Evolutionary conservation across 1,140 invertebrate species (phyloP), one percentile per base, ranked within the genome.

Genomic region (Coenobita brevimanus): DNA sequence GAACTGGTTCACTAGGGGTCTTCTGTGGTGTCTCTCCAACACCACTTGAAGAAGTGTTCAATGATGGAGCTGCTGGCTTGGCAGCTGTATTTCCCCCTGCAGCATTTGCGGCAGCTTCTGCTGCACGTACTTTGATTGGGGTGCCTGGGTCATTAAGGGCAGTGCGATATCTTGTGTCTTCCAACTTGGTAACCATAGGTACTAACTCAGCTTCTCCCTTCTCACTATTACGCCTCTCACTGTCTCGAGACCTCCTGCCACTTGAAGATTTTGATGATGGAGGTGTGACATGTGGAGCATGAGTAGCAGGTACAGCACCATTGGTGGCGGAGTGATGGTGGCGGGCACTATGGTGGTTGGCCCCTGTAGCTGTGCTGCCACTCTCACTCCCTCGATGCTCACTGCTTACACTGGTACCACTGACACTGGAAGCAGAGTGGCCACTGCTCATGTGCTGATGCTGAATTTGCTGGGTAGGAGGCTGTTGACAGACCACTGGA

Each of bases 181-280:
- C 83, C 76, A 87, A 67, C 54, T 82, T 82, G 50, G 83, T 83
- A 57, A 82, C 83, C 81, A 87, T 73, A 10, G 89, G 82, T 54
- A 81, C 81, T 41, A 89, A 69, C 33, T 80, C 84, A 33, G 79
- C 80, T 67, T 85, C 83, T 1, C 78, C 71, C 21, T 57, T 43
- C 36, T 87, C 84, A 76, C 64, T 88, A 71, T 41, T 83, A 50
- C 64, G 62, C 38, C 57, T 86, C 41, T 81, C 85, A 33, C 78
- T 78, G 38, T 83, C 85, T 36, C 84, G 54, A 36, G 75, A 76
- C 76, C 38, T 82, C 78, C 54, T 87, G 17, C 73, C 87, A 46
- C 46, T 79, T 13, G 75, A 89, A 27, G 71, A 84, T 60, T 84
- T 89, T 15, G 73, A 60, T n/a, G 81, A 38, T 54, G 71, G 69